These are phyloP conservation scores for Sylvilagus floridanus DNA, from an alignment of 2,797 vertebrate genomes.

Conservation along the genomic window DNA sequence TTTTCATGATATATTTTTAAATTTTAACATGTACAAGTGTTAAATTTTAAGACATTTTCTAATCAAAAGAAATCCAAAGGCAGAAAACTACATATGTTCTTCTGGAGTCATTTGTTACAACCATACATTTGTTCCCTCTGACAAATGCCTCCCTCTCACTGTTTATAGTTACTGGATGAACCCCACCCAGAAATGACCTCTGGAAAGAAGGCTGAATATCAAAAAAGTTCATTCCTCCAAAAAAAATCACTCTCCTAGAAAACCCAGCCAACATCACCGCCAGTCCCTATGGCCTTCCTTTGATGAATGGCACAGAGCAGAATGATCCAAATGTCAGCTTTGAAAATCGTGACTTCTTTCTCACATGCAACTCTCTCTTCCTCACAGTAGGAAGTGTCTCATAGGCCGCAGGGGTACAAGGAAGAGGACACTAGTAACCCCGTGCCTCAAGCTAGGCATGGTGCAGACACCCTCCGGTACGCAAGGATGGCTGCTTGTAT, in stretches of 20 bases:
- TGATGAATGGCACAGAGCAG: background rate
- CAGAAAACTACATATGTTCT: slow-evolving; percentile 28
- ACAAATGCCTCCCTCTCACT: background rate
- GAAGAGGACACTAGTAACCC: background rate
- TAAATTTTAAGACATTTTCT: slow-evolving; percentile 46
- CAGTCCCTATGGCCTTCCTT: background rate
- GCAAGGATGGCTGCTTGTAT: background rate
- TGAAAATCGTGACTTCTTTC: slow-evolving; percentile 35
- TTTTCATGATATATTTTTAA: slow-evolving; percentile 49
- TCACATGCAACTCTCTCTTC: background rate
- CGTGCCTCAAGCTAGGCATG: background rate
- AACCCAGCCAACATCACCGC: background rate
- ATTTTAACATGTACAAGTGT: slow-evolving; percentile 22
- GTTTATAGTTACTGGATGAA: background rate
- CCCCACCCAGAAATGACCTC: background rate
- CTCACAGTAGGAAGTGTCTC: background rate
- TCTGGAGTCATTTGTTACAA: slow-evolving; percentile 23
- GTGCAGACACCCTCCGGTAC: fast-evolving
- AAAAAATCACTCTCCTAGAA: slow-evolving; percentile 20
- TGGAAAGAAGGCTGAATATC: slow-evolving; percentile 44
- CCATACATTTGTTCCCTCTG: background rate
- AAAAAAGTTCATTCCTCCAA: slow-evolving; percentile 47
- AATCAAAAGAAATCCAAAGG: slow-evolving; percentile 16
- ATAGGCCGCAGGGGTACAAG: background rate
- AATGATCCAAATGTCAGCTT: slow-evolving; percentile 16